phyloP scores from a whole-genome alignment of 2,113 vertebrate genomes.

The Trinectes maculatus region DNA sequence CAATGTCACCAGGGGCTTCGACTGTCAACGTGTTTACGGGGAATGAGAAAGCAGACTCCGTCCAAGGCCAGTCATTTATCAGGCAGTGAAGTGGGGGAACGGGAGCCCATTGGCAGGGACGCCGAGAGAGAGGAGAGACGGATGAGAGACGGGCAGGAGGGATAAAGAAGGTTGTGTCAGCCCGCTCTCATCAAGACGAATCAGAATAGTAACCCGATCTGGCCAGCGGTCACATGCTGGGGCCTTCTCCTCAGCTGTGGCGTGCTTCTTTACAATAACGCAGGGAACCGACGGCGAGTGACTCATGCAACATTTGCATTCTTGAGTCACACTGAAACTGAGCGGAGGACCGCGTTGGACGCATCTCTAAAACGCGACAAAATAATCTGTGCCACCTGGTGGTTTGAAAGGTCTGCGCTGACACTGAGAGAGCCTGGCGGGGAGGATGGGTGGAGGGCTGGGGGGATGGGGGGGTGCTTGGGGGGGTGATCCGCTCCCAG shows the following conservation, averaged over 20 bases:
- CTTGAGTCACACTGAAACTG: no score
- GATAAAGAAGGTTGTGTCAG: constrained; percentile 13
- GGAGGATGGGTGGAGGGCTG: neutral
- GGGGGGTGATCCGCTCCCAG: constrained; percentile 62
- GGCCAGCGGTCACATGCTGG: constrained; percentile 36
- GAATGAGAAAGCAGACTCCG: constrained; percentile 21
- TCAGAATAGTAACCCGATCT: constrained; percentile 59
- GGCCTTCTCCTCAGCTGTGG: constrained; percentile 48
- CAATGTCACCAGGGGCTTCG: constrained; percentile 13
- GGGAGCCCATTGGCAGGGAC: constrained; percentile 27
- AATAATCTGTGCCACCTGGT: no score
- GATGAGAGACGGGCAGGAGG: constrained; percentile 18
- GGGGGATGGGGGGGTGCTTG: constrained; percentile 13
- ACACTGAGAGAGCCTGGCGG: no score
- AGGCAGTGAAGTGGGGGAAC: constrained; percentile 5
- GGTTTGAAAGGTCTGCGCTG: no score
- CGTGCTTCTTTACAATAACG: no score
- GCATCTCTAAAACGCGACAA: no score
- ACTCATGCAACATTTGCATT: no score
- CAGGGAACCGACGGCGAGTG: no score
- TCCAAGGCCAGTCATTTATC: constrained; percentile 25
- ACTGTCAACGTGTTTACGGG: constrained; percentile 26
- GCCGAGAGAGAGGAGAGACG: neutral
- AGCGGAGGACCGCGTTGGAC: no score
- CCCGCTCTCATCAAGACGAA: constrained; percentile 40